Evolutionary conservation across 2,888 invertebrate species (phyloP).

Genomic region (Lordiphosa andalusiaca): DNA sequence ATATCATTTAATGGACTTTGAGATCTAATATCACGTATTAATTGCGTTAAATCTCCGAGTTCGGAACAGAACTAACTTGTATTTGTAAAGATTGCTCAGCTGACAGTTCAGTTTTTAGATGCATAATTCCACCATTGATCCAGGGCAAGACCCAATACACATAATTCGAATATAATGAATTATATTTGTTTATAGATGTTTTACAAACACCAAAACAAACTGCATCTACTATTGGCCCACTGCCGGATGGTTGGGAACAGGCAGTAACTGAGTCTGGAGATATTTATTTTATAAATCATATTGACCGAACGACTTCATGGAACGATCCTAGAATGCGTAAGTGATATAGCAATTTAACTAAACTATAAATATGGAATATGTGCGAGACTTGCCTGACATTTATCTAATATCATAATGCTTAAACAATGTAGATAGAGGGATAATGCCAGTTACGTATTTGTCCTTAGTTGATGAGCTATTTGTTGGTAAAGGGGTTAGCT

Average conservation of each 20-base stretch:
- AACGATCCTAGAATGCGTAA: slow-evolving; percentile 98
- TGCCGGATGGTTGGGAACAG: slow-evolving; percentile 96
- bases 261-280: slow-evolving; percentile 95
- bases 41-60: too few species aligned
- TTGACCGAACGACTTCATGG: slow-evolving; percentile 97
- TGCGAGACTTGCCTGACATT: too few species aligned
- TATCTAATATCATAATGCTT: too few species aligned
- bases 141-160: not conserved
- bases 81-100: too few species aligned
- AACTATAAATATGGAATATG: slow-evolving; percentile 12
- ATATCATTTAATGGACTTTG: not conserved
- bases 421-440: too few species aligned
- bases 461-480: too few species aligned
- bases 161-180: not conserved
- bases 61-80: too few species aligned
- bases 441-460: too few species aligned
- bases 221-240: slow-evolving; percentile 82
- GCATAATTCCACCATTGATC: slow-evolving; percentile 13
- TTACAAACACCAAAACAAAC: slow-evolving; percentile 73
- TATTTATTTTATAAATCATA: slow-evolving; percentile 90
- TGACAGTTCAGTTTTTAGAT: not conserved
- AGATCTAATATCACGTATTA: too few species aligned
- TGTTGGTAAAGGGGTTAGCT: not conserved
- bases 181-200: slow-evolving; percentile 55
- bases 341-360: slow-evolving; percentile 72